Conservation (phyloP, 2,888 invertebrate species). For the Dynastes maya region DNA sequence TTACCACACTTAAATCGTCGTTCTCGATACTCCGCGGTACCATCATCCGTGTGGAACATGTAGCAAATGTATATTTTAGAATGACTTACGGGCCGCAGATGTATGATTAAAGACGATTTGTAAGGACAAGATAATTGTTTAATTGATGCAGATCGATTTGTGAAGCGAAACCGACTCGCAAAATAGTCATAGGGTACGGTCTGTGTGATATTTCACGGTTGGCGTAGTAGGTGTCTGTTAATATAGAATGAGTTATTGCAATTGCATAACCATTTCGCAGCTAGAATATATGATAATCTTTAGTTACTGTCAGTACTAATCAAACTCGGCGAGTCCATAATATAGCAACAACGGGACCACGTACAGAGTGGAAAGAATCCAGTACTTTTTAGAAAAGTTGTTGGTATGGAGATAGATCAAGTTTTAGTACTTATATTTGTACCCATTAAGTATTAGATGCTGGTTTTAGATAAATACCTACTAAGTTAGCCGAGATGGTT, state of each 20-base stretch:
- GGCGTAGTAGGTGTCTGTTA: conserved; percentile 27
- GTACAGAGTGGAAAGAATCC: no score
- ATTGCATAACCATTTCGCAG: conserved; percentile 42
- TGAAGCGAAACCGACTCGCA: conserved; percentile 28
- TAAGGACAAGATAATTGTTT: conserved; percentile 68
- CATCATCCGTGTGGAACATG: conserved; percentile 28
- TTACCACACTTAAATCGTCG: conserved; percentile 45
- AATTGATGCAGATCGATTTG: conserved; percentile 64
- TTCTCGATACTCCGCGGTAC: conserved; percentile 30
- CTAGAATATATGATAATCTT: background rate
- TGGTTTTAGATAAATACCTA: no score
- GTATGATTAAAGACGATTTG: conserved; percentile 67
- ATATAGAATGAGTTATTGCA: conserved; percentile 28
- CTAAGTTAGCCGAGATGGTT: no score
- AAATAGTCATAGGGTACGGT: conserved; percentile 36
- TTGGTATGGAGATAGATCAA: no score
- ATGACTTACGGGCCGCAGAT: conserved; percentile 64
- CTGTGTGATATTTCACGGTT: conserved; percentile 46
- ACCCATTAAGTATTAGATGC: no score
- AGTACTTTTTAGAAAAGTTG: no score
- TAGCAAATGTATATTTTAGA: conserved; percentile 49
- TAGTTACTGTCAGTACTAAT: conserved; percentile 1
- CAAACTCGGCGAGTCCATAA: background rate
- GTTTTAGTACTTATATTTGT: no score
- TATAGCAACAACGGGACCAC: no score